Evolutionary conservation across 2,888 invertebrate species (phyloP).

Genomic region (Amphiduros pacificus): DNA sequence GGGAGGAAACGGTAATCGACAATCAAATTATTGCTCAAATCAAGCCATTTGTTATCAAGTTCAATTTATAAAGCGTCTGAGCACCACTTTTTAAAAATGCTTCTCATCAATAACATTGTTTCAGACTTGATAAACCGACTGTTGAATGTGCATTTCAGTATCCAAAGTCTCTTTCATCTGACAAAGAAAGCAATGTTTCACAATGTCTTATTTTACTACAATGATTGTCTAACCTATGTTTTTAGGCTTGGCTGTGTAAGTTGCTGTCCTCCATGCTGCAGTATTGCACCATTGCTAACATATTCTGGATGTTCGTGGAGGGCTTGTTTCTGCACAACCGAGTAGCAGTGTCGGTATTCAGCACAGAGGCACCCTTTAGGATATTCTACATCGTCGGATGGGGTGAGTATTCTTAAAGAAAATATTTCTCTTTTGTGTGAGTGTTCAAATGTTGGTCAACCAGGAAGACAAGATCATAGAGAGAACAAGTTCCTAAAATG

Average conservation of each 20-base stretch:
- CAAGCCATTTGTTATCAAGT: too few species aligned
- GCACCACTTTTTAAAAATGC: too few species aligned
- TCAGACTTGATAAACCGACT: too few species aligned
- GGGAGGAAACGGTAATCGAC: too few species aligned
- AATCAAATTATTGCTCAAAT: too few species aligned
- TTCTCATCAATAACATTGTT: too few species aligned
- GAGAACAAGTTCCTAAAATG: too few species aligned
- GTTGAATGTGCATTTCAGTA: background rate
- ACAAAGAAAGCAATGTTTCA: background rate
- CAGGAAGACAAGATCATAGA: too few species aligned
- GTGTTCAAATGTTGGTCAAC: too few species aligned
- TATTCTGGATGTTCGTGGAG: conserved; percentile 68
- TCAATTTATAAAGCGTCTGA: too few species aligned
- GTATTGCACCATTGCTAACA: conserved; percentile 64
- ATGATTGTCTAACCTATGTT: too few species aligned
- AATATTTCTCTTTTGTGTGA: too few species aligned
- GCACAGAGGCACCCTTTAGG: conserved; percentile 63
- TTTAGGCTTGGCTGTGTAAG: conserved; percentile 65
- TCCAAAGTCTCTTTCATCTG: background rate
- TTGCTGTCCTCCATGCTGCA: conserved; percentile 61
- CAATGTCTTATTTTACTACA: background rate
- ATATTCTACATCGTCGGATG: conserved; percentile 65
- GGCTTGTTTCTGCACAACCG: conserved; percentile 61
- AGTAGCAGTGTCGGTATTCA: conserved; percentile 65
- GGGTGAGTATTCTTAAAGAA: conserved; percentile 61